Base-by-base conservation (phyloP, 2,113 vertebrate species). In the Corythornis vintsioides region DNA sequence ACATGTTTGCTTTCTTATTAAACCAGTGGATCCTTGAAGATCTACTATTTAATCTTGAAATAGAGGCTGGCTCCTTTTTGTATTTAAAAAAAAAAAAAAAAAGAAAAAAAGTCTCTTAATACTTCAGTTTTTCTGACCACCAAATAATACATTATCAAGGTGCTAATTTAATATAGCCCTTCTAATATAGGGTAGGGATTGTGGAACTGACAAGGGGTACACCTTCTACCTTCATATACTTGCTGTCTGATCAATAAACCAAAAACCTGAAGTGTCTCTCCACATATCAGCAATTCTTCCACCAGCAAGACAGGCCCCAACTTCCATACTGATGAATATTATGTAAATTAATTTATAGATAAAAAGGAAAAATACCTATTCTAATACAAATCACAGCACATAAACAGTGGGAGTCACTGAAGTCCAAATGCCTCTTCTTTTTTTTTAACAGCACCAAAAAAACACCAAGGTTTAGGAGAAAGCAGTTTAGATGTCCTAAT, bases 341-440 rank as follows among this genome's bases (percentile, higher is more conserved):
- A 91, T 85, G 79, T 3, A 93, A 90, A 87, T 78, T 19, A 87
- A 89, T 86, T 71, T 84, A 93, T 40, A 75, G 79, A 88, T 82
- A 71, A 88, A 88, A 90, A 81, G 70, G 66, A 91, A 95, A 89
- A 95, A 92, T 80, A 77, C 31, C 56, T 92, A 75, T 92, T 94
- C 80, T 92, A 83, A 93, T 93, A 86, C 80, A 96, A 92, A 94
- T 83, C 92, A 83, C 60, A 13, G 59, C 72, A 92, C 50, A 77
- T 26, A 50, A 84, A 83, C 81, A 74, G 57, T n/a, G 77, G 69
- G 83, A 86, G 57, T 45, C 57, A 83, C 65, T 78, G 83, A 75
- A 86, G 77, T 18, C 55, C 33, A 52, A 95, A 91, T 45, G 53
- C 35, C 43, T 81, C 75, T 67, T 85, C 64, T 80, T 29, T 55